These are phyloP conservation scores for Metridium senile DNA, from an alignment of 92 coral and sea anemone species.

Conservation along the genomic window DNA sequence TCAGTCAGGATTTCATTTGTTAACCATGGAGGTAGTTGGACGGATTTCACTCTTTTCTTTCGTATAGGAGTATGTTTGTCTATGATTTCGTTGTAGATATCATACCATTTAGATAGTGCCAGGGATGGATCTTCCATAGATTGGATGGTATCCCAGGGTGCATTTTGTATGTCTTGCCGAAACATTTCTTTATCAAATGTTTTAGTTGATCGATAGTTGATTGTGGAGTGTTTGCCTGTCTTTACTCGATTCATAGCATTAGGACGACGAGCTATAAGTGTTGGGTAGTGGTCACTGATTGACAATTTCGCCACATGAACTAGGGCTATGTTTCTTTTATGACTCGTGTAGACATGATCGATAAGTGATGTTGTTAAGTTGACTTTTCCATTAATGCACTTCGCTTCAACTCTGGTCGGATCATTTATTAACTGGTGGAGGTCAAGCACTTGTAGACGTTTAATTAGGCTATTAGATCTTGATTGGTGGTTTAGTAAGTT, in stretches of 20 bases:
- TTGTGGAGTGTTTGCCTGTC: background rate
- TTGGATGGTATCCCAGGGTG: slow-evolving; percentile 36
- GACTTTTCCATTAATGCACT: background rate
- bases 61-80: slow-evolving; percentile 24
- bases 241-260: slow-evolving; percentile 20
- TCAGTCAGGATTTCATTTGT: slow-evolving; percentile 27
- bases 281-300: slow-evolving; percentile 33
- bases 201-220: slow-evolving; percentile 4
- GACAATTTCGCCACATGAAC: slow-evolving; percentile 19
- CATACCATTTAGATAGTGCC: slow-evolving; percentile 36
- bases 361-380: slow-evolving; percentile 26
- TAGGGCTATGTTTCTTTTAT: slow-evolving; percentile 21
- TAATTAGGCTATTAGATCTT: background rate
- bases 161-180: slow-evolving; percentile 10
- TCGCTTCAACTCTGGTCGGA: background rate
- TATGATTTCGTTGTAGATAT: slow-evolving; percentile 13
- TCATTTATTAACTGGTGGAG: background rate
- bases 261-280: slow-evolving; percentile 11
- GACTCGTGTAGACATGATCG: slow-evolving; percentile 27
- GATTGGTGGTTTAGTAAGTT: slow-evolving; percentile 9
- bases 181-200: slow-evolving; percentile 17
- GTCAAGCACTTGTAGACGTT: slow-evolving; percentile 6
- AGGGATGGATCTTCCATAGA: slow-evolving; percentile 30
- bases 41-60: slow-evolving; percentile 26
- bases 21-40: slow-evolving; percentile 41